phyloP scores from a whole-genome alignment of 2,888 invertebrate genomes.

The Callyntrura sp. region DNA sequence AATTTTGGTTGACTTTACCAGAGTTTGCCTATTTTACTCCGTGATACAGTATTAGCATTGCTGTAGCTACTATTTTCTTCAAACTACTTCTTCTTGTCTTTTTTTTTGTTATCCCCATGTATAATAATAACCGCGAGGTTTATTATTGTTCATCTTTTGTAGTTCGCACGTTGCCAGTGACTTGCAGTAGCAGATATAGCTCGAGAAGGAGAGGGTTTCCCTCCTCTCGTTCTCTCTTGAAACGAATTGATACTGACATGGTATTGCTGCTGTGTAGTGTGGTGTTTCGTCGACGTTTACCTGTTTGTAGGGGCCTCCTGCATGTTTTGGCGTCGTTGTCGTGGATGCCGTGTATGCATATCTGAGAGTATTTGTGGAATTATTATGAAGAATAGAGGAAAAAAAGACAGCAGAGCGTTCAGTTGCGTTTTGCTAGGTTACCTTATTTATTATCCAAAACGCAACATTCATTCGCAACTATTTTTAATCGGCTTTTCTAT shows the following conservation, averaged over 20 bases:
- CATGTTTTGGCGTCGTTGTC: no score
- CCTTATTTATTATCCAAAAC: no score
- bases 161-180: slow-evolving; percentile 1
- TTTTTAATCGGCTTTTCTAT: slow-evolving; percentile 5
- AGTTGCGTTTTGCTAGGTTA: no score
- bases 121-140: no score
- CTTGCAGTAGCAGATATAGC: neutral
- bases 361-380: no score
- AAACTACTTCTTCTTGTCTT: slow-evolving; percentile 22
- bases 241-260: slow-evolving; percentile 47
- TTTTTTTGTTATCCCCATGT: no score
- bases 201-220: neutral
- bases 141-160: slow-evolving; percentile 6
- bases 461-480: neutral
- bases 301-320: neutral
- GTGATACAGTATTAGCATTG: neutral
- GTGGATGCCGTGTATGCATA: no score
- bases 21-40: neutral
- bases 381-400: no score
- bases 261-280: neutral
- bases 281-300: neutral
- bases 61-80: neutral
- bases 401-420: no score
- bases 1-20: neutral
- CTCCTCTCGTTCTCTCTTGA: neutral